Base-by-base conservation (phyloP, 2,888 invertebrate genomes). In the Nomada lathburiana region DNA sequence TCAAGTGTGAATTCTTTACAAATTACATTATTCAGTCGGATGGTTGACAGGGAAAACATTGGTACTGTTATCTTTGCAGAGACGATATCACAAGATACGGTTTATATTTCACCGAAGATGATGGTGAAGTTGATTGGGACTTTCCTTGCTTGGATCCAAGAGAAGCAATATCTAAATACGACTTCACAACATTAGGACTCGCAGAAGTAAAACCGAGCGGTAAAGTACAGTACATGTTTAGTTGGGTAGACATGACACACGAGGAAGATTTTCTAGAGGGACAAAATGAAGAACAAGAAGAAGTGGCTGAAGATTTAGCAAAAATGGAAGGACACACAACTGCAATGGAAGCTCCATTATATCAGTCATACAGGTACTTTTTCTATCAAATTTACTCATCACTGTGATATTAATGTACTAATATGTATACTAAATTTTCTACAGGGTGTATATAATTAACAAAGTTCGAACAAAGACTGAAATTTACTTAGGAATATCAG, bases 31-130 rank as follows among this genome's bases (percentile, higher is more conserved):
- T 53, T 26, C 13, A 7, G 26, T 4, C 5, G 0, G 2, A 26
- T 47, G 16, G 1, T 50, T 26, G 9, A 13, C 26, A 9, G 13
- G 10, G 47, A 77, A 26, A 16, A 68, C 23, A 23, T 50, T 55
- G 36, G 11, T 64, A 80, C 36, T 10, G 52, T 62, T 63, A 68
- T 76, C 70, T 70, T 90, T 89, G 13, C 90, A 95, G 95, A 76
- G 94, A 95, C 76, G 94, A 94, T 84, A 94, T 96, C 23, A 94
- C 95, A 73, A 96, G 96, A 91, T 99, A 98, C 93, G 98, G 98
- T 60, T 95, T 99, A 74, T 98, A 97, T 92, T 98, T 99, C 93
- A 98, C 98, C 42, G 99, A 99, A 94, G 99, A 99, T 91, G 98
- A 98, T 92, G 99, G 99, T 1, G 98, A 98, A 94, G 97, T 98